phyloP scores from a whole-genome alignment of 2,888 invertebrate species.

The Drosophila antonietae region DNA sequence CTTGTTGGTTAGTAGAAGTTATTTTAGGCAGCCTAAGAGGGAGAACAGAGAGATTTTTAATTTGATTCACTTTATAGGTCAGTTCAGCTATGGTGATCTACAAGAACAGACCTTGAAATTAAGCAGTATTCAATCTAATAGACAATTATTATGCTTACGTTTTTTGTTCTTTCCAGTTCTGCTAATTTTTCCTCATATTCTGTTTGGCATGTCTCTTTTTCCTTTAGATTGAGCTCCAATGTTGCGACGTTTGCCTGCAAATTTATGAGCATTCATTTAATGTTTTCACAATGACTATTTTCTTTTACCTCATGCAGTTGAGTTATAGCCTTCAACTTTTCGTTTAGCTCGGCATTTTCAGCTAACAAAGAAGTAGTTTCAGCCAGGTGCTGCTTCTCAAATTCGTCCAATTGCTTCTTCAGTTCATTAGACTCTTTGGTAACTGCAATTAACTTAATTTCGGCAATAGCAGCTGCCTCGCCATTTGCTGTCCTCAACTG shows the following conservation, averaged over 20 bases:
- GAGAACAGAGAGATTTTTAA: neutral
- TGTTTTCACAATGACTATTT: neutral
- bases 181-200: neutral
- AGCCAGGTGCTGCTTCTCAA: neutral
- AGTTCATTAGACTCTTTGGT: neutral
- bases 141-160: neutral
- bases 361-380: too few relatives aligned
- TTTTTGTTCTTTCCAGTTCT: neutral
- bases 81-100: neutral
- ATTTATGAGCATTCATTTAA: neutral
- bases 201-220: neutral
- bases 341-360: too few relatives aligned
- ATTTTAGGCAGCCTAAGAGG: neutral
- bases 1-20: neutral
- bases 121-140: neutral
- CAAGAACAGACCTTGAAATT: neutral
- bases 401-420: neutral
- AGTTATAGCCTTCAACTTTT: too few relatives aligned
- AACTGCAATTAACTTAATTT: neutral
- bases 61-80: neutral
- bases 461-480: neutral
- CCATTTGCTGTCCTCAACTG: accelerated
- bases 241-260: neutral
- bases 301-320: neutral
- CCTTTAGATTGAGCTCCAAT: neutral